A percentile compares a stretch with the other conserved stretches of the same genome.
These are phyloP conservation scores for Luscinia megarhynchos DNA, from an alignment of 2,797 vertebrate genomes.

Conservation along the genomic window DNA sequence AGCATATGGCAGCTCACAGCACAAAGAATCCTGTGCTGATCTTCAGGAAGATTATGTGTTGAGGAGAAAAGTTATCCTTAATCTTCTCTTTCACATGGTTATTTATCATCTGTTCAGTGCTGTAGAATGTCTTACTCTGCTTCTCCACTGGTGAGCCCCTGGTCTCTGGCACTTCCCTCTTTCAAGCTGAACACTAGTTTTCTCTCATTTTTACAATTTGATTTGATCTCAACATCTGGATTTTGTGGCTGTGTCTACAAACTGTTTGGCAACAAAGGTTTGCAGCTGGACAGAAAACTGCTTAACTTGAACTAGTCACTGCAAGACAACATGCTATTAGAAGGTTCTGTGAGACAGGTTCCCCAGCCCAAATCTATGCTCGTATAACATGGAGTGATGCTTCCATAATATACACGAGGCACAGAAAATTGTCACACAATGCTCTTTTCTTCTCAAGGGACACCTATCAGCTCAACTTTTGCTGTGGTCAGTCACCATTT, in stretches of 20 bases:
- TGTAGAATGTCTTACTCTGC: not conserved
- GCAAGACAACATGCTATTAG: not conserved
- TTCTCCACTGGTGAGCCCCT: not conserved
- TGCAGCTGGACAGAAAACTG: not conserved
- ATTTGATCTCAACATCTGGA: not conserved
- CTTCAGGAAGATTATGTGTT: not conserved
- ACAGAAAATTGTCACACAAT: not conserved
- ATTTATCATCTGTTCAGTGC: not conserved
- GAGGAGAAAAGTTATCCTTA: not conserved
- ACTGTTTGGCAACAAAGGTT: not conserved
- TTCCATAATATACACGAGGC: not conserved
- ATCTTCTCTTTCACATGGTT: not conserved
- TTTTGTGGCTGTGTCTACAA: not conserved
- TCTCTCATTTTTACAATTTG: not conserved
- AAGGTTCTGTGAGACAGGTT: not conserved
- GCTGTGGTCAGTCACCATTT: slow-evolving; percentile 46
- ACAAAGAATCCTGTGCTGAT: not conserved
- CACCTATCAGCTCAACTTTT: not conserved
- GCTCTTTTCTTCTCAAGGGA: not conserved
- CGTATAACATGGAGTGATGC: not conserved
- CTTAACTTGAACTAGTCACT: not conserved
- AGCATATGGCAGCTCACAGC: not conserved
- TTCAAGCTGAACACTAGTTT: not conserved
- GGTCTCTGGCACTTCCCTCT: not conserved
- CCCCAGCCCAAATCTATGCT: not conserved